Evolutionary conservation across 1,140 invertebrate genomes (phyloP).

Genomic region (Hirudo medicinalis): DNA sequence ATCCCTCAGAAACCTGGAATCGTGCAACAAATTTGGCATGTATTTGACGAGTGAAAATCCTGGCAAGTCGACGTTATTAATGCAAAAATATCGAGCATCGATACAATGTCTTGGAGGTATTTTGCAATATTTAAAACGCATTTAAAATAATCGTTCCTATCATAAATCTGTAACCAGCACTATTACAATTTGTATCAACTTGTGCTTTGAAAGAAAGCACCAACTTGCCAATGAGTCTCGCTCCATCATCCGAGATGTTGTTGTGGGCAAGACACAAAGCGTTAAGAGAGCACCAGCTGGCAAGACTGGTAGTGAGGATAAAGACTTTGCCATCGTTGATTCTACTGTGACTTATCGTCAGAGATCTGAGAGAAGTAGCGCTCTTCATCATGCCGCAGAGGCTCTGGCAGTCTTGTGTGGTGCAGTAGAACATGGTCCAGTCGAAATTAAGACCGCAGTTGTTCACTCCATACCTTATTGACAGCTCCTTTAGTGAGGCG

Average conservation of each 20-base stretch:
- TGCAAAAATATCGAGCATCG: too few species aligned
- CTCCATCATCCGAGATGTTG: background rate
- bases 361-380: background rate
- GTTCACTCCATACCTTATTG: background rate
- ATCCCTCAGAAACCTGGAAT: background rate
- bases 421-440: constrained; percentile 3
- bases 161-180: background rate
- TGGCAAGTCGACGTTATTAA: too few species aligned
- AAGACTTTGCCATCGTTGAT: background rate
- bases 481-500: background rate
- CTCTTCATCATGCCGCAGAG: background rate
- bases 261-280: background rate
- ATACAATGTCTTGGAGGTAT: too few species aligned
- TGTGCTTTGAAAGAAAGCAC: too few species aligned
- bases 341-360: background rate
- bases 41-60: too few species aligned
- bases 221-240: background rate
- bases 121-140: too few species aligned
- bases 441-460: constrained; percentile 6
- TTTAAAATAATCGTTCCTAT: too few species aligned
- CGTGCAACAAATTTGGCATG: background rate
- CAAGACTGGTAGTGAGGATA: background rate
- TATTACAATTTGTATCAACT: too few species aligned
- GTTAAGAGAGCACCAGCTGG: background rate
- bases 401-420: background rate